Base-by-base conservation (phyloP, 2,113 vertebrate species). In the Hystrix cristata region DNA sequence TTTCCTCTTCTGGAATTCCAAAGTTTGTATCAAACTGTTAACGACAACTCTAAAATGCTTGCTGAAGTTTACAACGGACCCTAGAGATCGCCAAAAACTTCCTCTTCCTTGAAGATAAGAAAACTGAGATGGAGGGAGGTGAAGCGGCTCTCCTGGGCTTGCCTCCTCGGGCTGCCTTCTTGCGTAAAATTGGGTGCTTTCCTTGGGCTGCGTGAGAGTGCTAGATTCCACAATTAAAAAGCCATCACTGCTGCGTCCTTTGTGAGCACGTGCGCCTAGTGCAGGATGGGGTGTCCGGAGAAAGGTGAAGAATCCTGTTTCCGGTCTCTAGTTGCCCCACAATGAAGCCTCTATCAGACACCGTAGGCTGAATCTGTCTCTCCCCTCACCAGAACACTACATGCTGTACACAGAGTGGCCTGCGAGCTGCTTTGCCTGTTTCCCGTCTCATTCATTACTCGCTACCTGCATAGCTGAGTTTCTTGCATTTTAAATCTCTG, bases 1-100 rank as follows among this genome's bases (percentile, higher is more conserved):
- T 96, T 96, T 95, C 60, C 87, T 95, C 90, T 97, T 95, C 92
- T 96, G 81, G 62, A 94, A 95, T 95, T 95, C 89, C 85, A 85
- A 94, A 88, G 72, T 97, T 97, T 96, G 80, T 90, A 84, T 90
- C 69, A 96, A 94, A 97, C 96, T 92, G 80, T 74, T 87, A 87
- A 90, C 95, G 94, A 95, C 88, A 88, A 85, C 95, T 98, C 91
- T 91, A 90, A 97, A 96, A 94, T 31, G 46, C 83, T 92, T 84
- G 83, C 76, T 94, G 85, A 93, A 97, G 95, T 97, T 94, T 78
- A 53, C 97, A 98, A 92, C 90, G 81, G 76, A 62, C 90, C 96
- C 94, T 82, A 87, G 92, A 93, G 96, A 97, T 97, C 90, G 65
- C 87, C 57, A 89, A 93, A 69, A 71, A 43, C 82, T 92, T 93